Base-by-base conservation (phyloP, 1,140 invertebrate genomes). In the Leptoteleia sp. region DNA sequence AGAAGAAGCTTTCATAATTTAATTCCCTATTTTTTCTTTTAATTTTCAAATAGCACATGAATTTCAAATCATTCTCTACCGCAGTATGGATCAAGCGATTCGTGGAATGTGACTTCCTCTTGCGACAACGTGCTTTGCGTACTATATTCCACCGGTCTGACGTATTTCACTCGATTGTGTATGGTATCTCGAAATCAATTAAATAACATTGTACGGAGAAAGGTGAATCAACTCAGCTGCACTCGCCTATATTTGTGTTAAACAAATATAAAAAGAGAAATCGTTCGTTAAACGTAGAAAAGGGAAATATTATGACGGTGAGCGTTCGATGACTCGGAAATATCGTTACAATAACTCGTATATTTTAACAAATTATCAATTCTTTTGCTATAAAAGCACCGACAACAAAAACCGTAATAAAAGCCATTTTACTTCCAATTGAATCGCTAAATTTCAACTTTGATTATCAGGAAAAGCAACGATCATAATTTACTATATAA, bases 61-160 rank as follows among this genome's bases (percentile, higher is more conserved):
- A 11, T 11, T 17, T 9, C n/a, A n/a, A n/a, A n/a, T n/a, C n/a
- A 13, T 40, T 65, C 64, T 75, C 37, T 45, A 37, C 43, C 52
- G 27, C 17, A 31, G 27, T 64, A 54, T 52, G 42, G 62, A 73
- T 70, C 50, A 55, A 61, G 61, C 40, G 52, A 55, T 78, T 72
- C 76, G 55, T 48, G 55, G 76, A 78, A 72, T 72, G 76, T 62
- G 47, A 71, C 76, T 78, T 78, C 76, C 76, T 72, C 76, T 78
- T 72, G 57, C 59, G 31, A 62, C 62, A 54, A 78, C 75, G 67
- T 78, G 67, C 59, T 72, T 72, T 67, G 61, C 67, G 19, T 71
- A 71, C 61, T 65, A 72, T 59, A 54, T 1, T 27, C 9, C 29
- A 38, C 1, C 8, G 13, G 6, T 38, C 43, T 57, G 52, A 48